A percentile compares a stretch with the other conserved stretches of the same genome.
Conservation (phyloP, 2,113 vertebrate species). For the Nipponia nippon region DNA sequence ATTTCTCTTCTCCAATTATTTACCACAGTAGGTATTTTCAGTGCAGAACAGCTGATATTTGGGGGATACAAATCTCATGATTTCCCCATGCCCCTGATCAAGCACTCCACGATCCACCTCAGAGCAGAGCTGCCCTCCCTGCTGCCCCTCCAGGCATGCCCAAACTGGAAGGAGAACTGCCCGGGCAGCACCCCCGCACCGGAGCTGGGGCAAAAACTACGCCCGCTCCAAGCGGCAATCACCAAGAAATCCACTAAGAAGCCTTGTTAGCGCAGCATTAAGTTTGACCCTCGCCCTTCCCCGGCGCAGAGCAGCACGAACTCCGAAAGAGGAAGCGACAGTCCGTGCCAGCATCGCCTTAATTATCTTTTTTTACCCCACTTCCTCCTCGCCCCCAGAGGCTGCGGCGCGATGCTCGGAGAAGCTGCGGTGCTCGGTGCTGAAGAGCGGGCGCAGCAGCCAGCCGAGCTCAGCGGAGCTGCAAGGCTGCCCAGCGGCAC, state of each 20-base stretch:
- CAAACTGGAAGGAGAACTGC: background rate
- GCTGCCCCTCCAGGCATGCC: background rate
- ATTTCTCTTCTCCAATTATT: background rate
- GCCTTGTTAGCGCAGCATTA: too few species aligned
- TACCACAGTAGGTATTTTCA: background rate
- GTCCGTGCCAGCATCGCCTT: background rate
- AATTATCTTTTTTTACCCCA: background rate
- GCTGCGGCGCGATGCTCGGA: background rate
- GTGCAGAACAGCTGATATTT: too few species aligned
- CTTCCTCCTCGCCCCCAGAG: background rate
- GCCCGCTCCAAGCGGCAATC: too few species aligned
- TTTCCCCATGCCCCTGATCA: too few species aligned
- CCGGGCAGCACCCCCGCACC: accelerated
- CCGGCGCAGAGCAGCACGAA: accelerated
- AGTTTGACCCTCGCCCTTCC: background rate
- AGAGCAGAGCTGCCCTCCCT: background rate
- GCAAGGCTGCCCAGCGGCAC: background rate
- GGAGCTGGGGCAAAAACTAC: background rate
- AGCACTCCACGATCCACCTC: background rate
- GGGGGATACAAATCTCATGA: background rate
- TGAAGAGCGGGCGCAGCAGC: background rate
- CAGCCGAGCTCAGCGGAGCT: background rate
- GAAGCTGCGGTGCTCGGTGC: background rate
- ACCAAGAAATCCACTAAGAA: background rate
- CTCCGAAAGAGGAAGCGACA: background rate